phyloP scores from a whole-genome alignment of 2,797 vertebrate genomes.

The Acomys russatus region DNA sequence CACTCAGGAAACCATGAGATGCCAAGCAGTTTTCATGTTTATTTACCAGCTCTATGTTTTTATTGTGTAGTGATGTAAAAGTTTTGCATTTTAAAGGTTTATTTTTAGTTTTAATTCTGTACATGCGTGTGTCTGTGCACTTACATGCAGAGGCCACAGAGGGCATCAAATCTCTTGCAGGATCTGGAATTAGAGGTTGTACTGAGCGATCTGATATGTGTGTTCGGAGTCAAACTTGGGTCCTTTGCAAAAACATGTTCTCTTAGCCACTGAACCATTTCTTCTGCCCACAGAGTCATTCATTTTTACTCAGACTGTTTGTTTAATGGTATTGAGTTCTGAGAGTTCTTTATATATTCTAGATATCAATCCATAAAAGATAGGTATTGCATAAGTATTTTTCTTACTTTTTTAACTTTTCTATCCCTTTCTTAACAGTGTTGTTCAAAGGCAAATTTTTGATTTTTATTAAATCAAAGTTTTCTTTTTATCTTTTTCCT shows the following conservation, averaged over 20 bases:
- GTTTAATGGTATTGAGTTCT: slow-evolving; percentile 55
- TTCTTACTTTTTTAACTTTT: not conserved
- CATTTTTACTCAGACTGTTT: slow-evolving; percentile 1
- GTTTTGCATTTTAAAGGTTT: not conserved
- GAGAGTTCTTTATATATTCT: slow-evolving; percentile 54
- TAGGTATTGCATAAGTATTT: slow-evolving; percentile 26
- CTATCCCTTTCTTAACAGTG: slow-evolving; percentile 36
- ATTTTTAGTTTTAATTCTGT: not conserved
- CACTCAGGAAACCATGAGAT: slow-evolving; percentile 6
- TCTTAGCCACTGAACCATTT: not conserved
- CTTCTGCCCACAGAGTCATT: not conserved
- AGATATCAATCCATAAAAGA: slow-evolving; percentile 3
- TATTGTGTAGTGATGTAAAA: not conserved
- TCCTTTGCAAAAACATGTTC: not conserved
- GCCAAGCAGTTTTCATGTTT: not conserved
- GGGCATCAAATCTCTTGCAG: not conserved
- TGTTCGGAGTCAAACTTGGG: not conserved
- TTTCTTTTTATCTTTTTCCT: slow-evolving; percentile 49
- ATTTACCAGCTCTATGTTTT: not conserved
- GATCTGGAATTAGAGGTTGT: not conserved
- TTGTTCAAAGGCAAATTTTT: slow-evolving; percentile 55
- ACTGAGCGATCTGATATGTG: not conserved
- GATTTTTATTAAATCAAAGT: slow-evolving; percentile 63
- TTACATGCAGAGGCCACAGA: not conserved
- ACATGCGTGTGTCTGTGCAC: not conserved